Conservation (phyloP, 2,888 invertebrate species). For the Tigriopus californicus region DNA sequence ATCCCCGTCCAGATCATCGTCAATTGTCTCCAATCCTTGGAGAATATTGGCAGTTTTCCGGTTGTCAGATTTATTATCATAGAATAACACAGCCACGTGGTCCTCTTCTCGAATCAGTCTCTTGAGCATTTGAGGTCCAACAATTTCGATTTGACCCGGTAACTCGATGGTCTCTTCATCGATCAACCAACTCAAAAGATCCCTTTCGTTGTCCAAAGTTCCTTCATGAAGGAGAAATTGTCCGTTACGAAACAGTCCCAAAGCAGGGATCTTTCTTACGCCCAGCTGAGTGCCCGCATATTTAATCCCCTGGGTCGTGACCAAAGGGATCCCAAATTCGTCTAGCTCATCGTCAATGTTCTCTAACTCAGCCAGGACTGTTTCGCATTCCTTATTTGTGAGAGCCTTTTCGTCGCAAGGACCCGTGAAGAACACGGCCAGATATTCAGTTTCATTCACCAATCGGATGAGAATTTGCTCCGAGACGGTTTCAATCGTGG, state of each 20-base stretch:
- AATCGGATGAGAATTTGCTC: constrained; percentile 69
- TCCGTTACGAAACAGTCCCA: constrained; percentile 78
- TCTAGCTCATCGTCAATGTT: constrained; percentile 86
- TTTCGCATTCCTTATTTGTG: constrained; percentile 63
- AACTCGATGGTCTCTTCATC: constrained; percentile 56
- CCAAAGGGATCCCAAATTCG: constrained; percentile 76
- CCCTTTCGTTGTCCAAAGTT: constrained; percentile 74
- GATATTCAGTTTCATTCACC: constrained; percentile 76
- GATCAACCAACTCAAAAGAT: constrained; percentile 72
- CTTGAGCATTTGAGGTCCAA: constrained; percentile 71
- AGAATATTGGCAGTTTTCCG: constrained; percentile 61
- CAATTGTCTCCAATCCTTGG: constrained; percentile 69
- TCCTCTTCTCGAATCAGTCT: constrained; percentile 43
- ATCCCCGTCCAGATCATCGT: constrained; percentile 79
- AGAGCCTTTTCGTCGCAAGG: constrained; percentile 27
- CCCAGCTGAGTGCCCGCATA: constrained; percentile 55
- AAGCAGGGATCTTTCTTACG: constrained; percentile 60
- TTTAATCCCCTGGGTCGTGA: constrained; percentile 64
- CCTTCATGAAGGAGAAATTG: constrained; percentile 38
- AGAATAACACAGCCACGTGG: constrained; percentile 25
- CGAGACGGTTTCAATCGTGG: constrained; percentile 83
- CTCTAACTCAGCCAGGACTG: constrained; percentile 64
- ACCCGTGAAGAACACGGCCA: constrained; percentile 65
- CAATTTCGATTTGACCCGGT: constrained; percentile 68
- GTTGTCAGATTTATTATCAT: constrained; percentile 78